A percentile compares a stretch with the other conserved stretches of the same genome.
Evolutionary conservation across 2,888 invertebrate species (phyloP).

Genomic region (Pomacea canaliculata): DNA sequence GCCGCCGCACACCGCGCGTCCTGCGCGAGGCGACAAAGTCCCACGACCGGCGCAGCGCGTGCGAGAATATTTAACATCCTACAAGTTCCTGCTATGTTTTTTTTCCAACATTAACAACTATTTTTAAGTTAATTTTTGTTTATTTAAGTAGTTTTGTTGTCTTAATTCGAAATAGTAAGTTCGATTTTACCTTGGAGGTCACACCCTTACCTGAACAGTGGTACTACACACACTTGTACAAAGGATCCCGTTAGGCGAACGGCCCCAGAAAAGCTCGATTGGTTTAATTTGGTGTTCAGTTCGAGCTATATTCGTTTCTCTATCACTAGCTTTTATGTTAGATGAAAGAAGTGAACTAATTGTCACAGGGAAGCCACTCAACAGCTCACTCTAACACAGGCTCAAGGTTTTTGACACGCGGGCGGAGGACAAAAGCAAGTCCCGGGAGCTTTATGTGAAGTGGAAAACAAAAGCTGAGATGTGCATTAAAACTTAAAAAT

Average conservation of each 20-base stretch:
- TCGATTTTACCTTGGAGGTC: background rate
- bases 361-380: background rate
- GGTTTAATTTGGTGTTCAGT: too few relatives aligned
- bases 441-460: too few relatives aligned
- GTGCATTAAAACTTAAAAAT: too few relatives aligned
- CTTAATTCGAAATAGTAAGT: conserved; percentile 6
- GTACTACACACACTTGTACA: conserved; percentile 21
- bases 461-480: too few relatives aligned
- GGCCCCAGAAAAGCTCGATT: background rate
- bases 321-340: conserved; percentile 1
- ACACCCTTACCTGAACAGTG: background rate
- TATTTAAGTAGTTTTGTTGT: too few relatives aligned
- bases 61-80: too few relatives aligned
- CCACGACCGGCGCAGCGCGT: too few relatives aligned
- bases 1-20: conserved; percentile 7
- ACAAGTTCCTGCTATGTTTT: too few relatives aligned
- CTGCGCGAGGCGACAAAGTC: background rate
- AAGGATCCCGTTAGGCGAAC: conserved; percentile 17
- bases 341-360: background rate
- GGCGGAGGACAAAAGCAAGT: too few relatives aligned
- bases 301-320: conserved; percentile 15
- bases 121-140: too few relatives aligned
- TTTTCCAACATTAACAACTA: too few relatives aligned
- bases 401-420: too few relatives aligned
- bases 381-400: background rate